Evolutionary conservation across 2,888 invertebrate species (phyloP), one percentile per base, ranked within the genome.

Genomic region (Frankliniella intonsa): DNA sequence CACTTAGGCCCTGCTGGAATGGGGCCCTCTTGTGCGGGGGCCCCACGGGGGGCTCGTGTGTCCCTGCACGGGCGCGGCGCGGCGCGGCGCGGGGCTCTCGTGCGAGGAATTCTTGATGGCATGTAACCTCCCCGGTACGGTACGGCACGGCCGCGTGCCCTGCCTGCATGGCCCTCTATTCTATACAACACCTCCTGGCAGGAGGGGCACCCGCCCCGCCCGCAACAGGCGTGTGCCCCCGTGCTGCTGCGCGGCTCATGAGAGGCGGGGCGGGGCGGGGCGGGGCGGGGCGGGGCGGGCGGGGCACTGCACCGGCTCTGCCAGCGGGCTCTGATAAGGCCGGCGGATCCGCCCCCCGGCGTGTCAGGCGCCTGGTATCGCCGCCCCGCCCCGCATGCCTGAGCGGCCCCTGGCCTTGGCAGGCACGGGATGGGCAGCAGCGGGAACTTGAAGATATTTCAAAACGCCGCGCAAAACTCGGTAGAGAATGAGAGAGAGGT

Each of bases 21-120:
- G 25, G 69, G 69, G 69, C 69, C 69, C 69, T 76, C 22, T 22
- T 76, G 69, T 76, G 22, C 69, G 12, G 62, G 62, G 62, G 25
- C 69, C 69, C 11, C 25, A 69, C 22, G 25, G 14, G 62, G 62
- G n/a, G 19, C 62, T 62, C 19, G 19, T 62, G 17, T 62, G 62
- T 62, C 62, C 62, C 38, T 38, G 38, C 38, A 38, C 38, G 38
- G 3, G 38, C 38, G 3, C 38, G 12, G 62, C 14, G n/a, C 62
- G 19, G 55, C 55, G 38, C 38, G 38, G 2, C 38, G 38, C 38
- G 5, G 38, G 1, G n/a, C 69, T 69, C 69, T 10, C 22, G 69
- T 76, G 69, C 69, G 69, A 76, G 69, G 69, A 76, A 76, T 76
- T 25, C 69, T 22, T 76, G 69, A 76, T 55, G 55, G 55, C 55